Evolutionary conservation across 2,797 vertebrate species (phyloP).

Genomic region (Vireo griseus): DNA sequence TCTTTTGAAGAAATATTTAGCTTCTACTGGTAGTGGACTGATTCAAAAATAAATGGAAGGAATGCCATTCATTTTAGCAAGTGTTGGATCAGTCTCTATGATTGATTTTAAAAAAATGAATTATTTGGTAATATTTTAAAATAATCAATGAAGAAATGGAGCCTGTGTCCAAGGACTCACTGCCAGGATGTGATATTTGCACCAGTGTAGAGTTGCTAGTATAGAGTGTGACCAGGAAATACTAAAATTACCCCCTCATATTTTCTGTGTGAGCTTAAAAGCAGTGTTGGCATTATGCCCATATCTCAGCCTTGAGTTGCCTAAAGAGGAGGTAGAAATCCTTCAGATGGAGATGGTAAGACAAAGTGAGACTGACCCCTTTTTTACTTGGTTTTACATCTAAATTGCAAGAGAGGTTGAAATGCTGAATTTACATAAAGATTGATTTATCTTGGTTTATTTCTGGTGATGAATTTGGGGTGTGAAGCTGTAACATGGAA

Average conservation of each 20-base stretch:
- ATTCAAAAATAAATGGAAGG: neutral
- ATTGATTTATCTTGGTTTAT: neutral
- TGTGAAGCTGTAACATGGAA: neutral
- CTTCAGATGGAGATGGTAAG: neutral
- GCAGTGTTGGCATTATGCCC: slow-evolving; percentile 22
- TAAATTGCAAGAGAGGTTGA: neutral
- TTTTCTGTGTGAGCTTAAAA: slow-evolving; percentile 50
- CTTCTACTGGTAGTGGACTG: neutral
- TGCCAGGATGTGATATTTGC: slow-evolving; percentile 12
- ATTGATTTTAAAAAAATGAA: neutral
- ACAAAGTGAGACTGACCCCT: neutral
- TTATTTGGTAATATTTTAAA: slow-evolving; percentile 10
- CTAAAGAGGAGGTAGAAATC: neutral
- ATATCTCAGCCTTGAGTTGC: neutral
- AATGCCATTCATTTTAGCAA: neutral
- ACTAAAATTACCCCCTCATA: slow-evolving; percentile 12
- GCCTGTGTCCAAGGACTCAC: neutral
- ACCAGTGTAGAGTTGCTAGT: neutral
- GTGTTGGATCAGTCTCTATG: neutral
- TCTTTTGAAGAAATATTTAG: neutral
- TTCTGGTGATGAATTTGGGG: neutral
- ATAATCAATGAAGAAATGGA: neutral
- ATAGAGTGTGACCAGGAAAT: slow-evolving; percentile 36
- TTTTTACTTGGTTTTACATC: neutral
- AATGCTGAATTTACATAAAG: neutral